Evolutionary conservation across 35 echinoderm and acorn worm genomes (phyloP).

Genomic region (Acanthaster planci): DNA sequence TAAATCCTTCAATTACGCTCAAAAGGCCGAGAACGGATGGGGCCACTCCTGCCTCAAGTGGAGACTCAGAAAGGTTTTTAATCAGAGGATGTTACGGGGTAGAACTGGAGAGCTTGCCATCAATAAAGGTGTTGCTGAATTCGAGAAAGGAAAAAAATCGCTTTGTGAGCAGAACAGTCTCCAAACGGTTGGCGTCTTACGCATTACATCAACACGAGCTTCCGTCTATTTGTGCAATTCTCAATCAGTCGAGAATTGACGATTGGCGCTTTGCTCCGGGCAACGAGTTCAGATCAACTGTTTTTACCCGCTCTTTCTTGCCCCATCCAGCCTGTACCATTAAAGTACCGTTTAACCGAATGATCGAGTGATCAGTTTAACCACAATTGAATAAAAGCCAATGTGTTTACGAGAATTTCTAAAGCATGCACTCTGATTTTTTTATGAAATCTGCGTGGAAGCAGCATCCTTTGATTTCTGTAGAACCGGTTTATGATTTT

Average conservation of each 20-base stretch:
- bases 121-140: neutral
- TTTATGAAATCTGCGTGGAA: no score
- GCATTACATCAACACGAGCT: neutral
- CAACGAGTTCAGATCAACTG: neutral
- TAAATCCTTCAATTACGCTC: neutral
- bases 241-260: neutral
- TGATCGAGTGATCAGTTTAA: neutral
- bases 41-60: neutral
- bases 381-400: no score
- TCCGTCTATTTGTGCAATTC: slow-evolving; percentile 15
- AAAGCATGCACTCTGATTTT: no score
- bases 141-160: no score
- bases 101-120: neutral
- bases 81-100: neutral
- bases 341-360: neutral
- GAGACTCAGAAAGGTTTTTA: slow-evolving; percentile 1
- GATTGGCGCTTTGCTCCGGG: neutral
- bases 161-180: no score
- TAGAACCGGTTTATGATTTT: no score
- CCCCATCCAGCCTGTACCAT: neutral
- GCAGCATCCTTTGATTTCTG: no score
- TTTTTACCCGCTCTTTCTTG: neutral
- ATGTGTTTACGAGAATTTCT: no score
- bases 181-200: no score
- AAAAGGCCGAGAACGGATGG: neutral